Evolutionary conservation across 1,140 invertebrate species (phyloP), one percentile per base, ranked within the genome.

Genomic region (Brachionus rotundiformis): DNA sequence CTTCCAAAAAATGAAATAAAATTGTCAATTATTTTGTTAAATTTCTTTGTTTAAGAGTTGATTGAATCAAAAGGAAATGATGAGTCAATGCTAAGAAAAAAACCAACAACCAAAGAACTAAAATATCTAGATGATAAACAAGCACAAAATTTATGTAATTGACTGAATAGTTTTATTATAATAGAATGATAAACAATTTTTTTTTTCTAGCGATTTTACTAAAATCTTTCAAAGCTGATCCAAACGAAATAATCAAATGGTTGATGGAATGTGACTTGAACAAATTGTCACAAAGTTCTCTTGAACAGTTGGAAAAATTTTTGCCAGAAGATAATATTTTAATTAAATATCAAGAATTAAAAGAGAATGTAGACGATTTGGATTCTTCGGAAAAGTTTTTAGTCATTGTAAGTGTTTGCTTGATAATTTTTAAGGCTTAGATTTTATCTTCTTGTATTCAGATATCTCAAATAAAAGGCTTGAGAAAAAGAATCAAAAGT

Each of bases 381-480:
- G 93, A 94, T 0, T 94, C 95, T 84, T 94, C 95, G 3, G 96
- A 98, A 88, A 94, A 96, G 86, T 98, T 98, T 89, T 93, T 93
- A 63, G 91, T 95, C 2, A 94, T 93, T n/a, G 94, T 96, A 86
- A 91, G 92, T 82, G 1, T 59, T n/a, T 5, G 29, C 16, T 13
- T 54, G 16, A 16, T 8, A 3, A 44, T 16, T 13, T 4, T 31
- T 16, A 59, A 19, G 11, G 13, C 13, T 11, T 23, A 13, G 13
- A 25, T 10, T 59, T n/a, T 65, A 31, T 44, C 41, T 16, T 73
- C 63, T 27, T 79, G 16, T 36, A 33, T 79, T 10, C 19, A 92
- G 91, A 90, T 93, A 85, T 91, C 91, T 4, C 90, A 90, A 61
- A 93, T 99, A 19, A 98, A 98, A 88, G 91, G 95, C 19, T 89